Conservation (phyloP, 2,888 invertebrate species). For the Eristalis arbustorum region DNA sequence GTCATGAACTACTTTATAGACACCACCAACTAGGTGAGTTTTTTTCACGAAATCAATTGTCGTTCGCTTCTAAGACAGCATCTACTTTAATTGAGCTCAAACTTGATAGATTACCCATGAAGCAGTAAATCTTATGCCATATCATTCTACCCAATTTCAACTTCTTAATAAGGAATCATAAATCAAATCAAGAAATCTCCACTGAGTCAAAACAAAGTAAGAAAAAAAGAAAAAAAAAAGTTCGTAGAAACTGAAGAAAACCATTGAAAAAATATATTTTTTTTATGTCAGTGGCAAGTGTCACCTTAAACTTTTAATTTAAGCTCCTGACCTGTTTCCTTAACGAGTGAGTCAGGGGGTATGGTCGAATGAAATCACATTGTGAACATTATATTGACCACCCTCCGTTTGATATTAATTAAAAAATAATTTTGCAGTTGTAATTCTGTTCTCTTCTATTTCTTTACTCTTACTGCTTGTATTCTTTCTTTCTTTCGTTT, state of each 20-base stretch:
- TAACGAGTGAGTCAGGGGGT: conserved; percentile 1
- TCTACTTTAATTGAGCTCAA: conserved; percentile 43
- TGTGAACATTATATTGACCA: conserved; percentile 53
- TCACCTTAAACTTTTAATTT: conserved; percentile 69
- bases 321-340: conserved; percentile 45
- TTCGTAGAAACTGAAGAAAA: not conserved
- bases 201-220: conserved; percentile 27
- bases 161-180: conserved; percentile 62
- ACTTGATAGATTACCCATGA: conserved; percentile 61
- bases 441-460: conserved; percentile 11
- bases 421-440: conserved; percentile 57
- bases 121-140: conserved; percentile 39
- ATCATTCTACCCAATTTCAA: conserved; percentile 30
- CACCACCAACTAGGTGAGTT: not conserved
- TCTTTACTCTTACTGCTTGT: not conserved
- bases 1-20: conserved; percentile 42
- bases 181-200: conserved; percentile 55
- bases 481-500: not conserved
- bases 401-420: conserved; percentile 60
- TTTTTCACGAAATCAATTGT: conserved; percentile 1
- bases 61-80: not conserved
- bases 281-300: conserved; percentile 63
- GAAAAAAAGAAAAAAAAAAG: conserved; percentile 1
- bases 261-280: not conserved
- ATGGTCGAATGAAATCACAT: conserved; percentile 25